phyloP scores from a whole-genome alignment of 2,113 vertebrate species.

The Ovibos moschatus region DNA sequence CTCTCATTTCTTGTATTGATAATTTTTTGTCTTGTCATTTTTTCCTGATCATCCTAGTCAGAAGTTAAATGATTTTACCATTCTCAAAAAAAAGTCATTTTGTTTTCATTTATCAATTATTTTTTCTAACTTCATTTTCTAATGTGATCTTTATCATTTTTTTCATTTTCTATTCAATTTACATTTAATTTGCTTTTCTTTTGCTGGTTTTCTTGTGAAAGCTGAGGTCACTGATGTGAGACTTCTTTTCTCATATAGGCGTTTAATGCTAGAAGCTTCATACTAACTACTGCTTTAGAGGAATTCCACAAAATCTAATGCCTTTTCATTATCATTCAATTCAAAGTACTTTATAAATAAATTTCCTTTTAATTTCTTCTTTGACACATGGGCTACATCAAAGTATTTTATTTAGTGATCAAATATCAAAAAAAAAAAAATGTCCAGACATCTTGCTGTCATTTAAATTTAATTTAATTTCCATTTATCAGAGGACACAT shows the following conservation, averaged over 20 bases:
- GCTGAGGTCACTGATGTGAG: background rate
- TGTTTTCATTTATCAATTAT: background rate
- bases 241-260: background rate
- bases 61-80: background rate
- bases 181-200: background rate
- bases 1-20: background rate
- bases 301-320: background rate
- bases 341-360: background rate
- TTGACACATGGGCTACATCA: background rate
- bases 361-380: background rate
- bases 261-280: background rate
- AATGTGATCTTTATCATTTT: background rate
- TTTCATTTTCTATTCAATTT: background rate
- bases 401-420: background rate
- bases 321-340: background rate
- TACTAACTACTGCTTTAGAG: background rate
- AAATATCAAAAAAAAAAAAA: background rate
- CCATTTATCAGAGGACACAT: background rate
- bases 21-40: background rate
- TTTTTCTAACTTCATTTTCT: background rate
- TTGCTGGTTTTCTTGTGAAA: background rate
- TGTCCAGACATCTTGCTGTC: background rate
- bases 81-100: background rate
- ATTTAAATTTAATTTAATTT: constrained; percentile 1
- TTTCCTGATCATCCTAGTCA: background rate